phyloP scores from a whole-genome alignment of 2,888 invertebrate genomes.

The Drosophila peninsularis region DNA sequence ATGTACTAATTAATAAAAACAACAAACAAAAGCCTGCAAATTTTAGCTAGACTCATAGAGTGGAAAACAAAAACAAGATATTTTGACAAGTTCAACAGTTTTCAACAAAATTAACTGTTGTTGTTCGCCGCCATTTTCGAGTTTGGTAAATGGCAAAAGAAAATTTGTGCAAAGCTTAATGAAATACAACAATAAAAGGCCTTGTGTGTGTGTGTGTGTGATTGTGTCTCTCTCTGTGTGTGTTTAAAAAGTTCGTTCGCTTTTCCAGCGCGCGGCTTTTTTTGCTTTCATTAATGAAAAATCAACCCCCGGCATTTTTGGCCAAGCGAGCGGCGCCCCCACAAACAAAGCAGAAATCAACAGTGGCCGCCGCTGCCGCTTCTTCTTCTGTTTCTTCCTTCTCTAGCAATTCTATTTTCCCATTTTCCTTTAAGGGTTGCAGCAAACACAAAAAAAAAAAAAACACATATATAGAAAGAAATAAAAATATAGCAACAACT shows the following conservation, averaged over 20 bases:
- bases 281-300: constrained; percentile 74
- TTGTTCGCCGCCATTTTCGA: constrained; percentile 67
- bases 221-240: constrained; percentile 1
- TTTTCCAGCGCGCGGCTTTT: constrained; percentile 36
- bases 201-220: constrained; percentile 11
- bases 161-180: constrained; percentile 31
- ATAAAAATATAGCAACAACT: constrained; percentile 34
- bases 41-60: constrained; percentile 14
- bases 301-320: constrained; percentile 66
- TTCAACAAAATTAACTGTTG: constrained; percentile 40
- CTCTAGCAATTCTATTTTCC: constrained; percentile 29
- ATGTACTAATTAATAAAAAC: not conserved
- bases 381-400: constrained; percentile 21
- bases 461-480: constrained; percentile 11
- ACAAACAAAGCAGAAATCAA: constrained; percentile 73
- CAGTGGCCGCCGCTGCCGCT: constrained; percentile 26
- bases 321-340: constrained; percentile 51
- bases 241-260: constrained; percentile 55
- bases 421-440: constrained; percentile 65
- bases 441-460: constrained; percentile 16
- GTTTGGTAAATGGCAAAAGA: constrained; percentile 44
- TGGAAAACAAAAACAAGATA: constrained; percentile 17
- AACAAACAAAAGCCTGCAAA: not conserved
- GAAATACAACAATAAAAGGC: constrained; percentile 39
- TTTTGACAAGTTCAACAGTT: constrained; percentile 41